Evolutionary conservation across 2,888 invertebrate species (phyloP).

Genomic region (Meliscaeva auricollis): DNA sequence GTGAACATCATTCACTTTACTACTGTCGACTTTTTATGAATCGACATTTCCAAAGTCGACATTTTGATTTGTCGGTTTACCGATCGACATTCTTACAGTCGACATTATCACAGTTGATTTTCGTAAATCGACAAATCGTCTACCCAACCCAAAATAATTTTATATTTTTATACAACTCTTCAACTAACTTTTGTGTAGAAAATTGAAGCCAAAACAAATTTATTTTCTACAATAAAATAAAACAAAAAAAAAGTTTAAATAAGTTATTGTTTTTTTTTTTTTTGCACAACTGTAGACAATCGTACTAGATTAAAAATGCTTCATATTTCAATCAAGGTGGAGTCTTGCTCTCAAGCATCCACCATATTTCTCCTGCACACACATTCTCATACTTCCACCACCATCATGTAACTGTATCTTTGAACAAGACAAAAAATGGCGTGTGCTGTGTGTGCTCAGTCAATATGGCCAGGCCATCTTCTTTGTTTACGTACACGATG

Average conservation of each 20-base stretch:
- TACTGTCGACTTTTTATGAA: too few relatives aligned
- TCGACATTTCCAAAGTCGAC: too few relatives aligned
- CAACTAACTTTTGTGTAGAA: too few relatives aligned
- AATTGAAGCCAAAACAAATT: too few relatives aligned
- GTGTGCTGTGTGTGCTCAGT: constrained; percentile 43
- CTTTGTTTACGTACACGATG: constrained; percentile 6
- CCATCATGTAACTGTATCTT: constrained; percentile 49
- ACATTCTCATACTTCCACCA: constrained; percentile 3
- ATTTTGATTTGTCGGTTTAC: too few relatives aligned
- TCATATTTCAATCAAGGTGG: constrained; percentile 16
- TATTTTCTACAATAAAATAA: not conserved
- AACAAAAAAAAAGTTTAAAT: not conserved
- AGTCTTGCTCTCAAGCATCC: constrained; percentile 6
- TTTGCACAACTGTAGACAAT: constrained; percentile 3
- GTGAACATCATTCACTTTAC: too few relatives aligned
- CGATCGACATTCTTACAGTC: too few relatives aligned
- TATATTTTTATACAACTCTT: too few relatives aligned
- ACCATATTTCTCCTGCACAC: constrained; percentile 28
- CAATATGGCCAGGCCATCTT: constrained; percentile 61
- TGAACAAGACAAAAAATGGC: constrained; percentile 58
- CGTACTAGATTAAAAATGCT: constrained; percentile 33
- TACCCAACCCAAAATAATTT: too few relatives aligned
- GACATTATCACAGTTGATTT: too few relatives aligned
- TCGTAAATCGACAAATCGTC: too few relatives aligned
- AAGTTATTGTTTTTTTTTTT: not conserved